A percentile compares a stretch with the other conserved stretches of the same genome.
Conservation (phyloP, 1,140 invertebrate genomes). For the Drosophila neocordata region DNA sequence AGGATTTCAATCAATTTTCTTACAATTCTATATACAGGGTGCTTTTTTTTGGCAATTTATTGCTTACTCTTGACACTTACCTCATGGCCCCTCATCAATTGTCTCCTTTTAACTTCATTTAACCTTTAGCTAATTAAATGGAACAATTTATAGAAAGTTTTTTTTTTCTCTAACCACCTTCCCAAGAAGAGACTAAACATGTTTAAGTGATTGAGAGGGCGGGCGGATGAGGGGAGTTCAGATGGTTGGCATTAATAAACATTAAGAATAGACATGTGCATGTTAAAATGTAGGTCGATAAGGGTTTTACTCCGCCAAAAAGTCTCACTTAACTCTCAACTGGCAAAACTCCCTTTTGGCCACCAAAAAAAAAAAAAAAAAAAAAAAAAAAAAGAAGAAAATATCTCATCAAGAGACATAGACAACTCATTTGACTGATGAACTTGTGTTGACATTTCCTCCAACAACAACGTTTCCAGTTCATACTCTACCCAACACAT, state of each 20-base stretch:
- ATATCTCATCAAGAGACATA: slow-evolving; percentile 36
- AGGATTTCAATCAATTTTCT: neutral
- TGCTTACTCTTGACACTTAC: slow-evolving; percentile 3
- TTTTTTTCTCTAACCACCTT: slow-evolving; percentile 34
- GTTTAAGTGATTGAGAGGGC: neutral
- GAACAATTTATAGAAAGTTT: slow-evolving; percentile 51
- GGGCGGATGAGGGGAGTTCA: neutral
- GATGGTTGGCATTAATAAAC: slow-evolving; percentile 57
- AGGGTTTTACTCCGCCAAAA: slow-evolving; percentile 46
- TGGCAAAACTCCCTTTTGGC: slow-evolving; percentile 14
- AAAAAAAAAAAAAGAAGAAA: slow-evolving; percentile 35
- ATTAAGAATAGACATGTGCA: slow-evolving; percentile 61
- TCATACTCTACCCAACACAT: neutral
- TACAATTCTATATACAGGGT: neutral
- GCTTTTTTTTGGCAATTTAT: neutral
- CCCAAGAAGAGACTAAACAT: slow-evolving; percentile 26
- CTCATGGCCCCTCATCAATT: slow-evolving; percentile 37
- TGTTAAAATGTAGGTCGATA: slow-evolving; percentile 41
- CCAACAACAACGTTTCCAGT: slow-evolving; percentile 25
- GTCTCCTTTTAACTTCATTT: slow-evolving; percentile 37
- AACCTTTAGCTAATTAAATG: slow-evolving; percentile 65
- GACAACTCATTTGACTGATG: slow-evolving; percentile 80
- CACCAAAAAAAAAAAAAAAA: slow-evolving; percentile 16
- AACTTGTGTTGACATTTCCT: slow-evolving; percentile 76
- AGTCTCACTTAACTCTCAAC: slow-evolving; percentile 64